A percentile compares a stretch with the other conserved stretches of the same genome.
These are phyloP conservation scores for Rhopalosiphum padi DNA, from an alignment of 1,140 invertebrate species.

Conservation along the genomic window DNA sequence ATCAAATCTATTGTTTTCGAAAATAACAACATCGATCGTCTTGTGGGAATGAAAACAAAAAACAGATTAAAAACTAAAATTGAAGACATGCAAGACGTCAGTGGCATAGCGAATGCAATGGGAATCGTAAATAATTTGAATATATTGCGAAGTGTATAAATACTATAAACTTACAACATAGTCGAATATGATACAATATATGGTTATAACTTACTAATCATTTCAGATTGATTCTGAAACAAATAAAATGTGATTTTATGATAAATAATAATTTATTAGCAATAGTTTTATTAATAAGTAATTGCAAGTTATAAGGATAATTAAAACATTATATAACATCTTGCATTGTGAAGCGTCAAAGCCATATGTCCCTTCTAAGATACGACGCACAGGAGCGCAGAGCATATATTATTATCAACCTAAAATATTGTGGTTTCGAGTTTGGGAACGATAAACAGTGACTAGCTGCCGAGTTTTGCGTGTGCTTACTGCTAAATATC, in stretches of 20 bases:
- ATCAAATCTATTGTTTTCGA: neutral
- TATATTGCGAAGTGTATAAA: neutral
- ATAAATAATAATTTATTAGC: neutral
- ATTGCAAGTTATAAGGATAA: neutral
- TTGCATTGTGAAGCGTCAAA: neutral
- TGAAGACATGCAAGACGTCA: neutral
- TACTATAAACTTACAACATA: neutral
- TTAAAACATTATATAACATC: neutral
- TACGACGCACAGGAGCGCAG: neutral
- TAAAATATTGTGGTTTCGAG: neutral
- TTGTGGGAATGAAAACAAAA: neutral
- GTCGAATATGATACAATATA: neutral
- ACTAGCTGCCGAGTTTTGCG: neutral
- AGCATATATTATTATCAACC: neutral
- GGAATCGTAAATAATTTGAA: neutral
- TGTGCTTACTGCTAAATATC: neutral
- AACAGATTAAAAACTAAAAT: neutral
- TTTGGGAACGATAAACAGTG: neutral
- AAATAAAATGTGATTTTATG: neutral
- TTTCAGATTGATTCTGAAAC: neutral
- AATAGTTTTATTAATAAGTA: neutral
- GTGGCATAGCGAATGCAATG: neutral
- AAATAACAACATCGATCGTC: neutral
- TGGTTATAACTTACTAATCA: neutral
- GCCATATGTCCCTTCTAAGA: neutral